These are phyloP conservation scores for Notolepis coatsorum DNA, from an alignment of 2,797 vertebrate species.

Conservation along the genomic window DNA sequence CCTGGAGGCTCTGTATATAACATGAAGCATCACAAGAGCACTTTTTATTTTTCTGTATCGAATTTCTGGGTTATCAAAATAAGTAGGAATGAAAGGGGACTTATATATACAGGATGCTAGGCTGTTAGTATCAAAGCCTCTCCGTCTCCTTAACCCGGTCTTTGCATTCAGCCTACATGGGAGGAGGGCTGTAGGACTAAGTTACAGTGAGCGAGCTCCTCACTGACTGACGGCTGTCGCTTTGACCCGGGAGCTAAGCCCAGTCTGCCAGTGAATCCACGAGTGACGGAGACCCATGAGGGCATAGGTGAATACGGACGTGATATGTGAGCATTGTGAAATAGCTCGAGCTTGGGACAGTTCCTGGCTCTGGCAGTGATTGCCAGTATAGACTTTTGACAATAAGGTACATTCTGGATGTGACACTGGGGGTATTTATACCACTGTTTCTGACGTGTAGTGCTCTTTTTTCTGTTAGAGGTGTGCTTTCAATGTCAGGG, in stretches of 20 bases:
- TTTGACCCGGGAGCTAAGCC: slow-evolving; percentile 1
- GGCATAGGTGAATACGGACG: neutral
- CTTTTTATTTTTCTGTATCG: too few relatives aligned
- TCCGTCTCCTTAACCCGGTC: neutral
- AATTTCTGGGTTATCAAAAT: too few relatives aligned
- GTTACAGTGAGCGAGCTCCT: neutral
- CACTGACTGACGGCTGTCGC: neutral
- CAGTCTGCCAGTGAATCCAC: neutral
- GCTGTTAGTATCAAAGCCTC: neutral
- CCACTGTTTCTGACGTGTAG: neutral
- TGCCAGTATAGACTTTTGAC: neutral
- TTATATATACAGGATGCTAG: too few relatives aligned
- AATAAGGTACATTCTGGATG: neutral
- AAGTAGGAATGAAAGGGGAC: too few relatives aligned
- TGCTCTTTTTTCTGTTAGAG: neutral
- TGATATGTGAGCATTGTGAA: neutral
- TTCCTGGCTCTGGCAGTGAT: neutral
- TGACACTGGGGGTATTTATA: neutral
- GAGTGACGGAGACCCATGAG: neutral
- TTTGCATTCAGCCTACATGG: neutral
- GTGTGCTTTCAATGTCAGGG: neutral
- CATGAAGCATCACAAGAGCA: too few relatives aligned
- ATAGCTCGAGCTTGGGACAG: neutral
- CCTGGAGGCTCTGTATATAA: too few relatives aligned
- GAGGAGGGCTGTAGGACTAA: neutral